Conservation (phyloP, 30 jellyfish, hydroid and myxozoan genomes). For the Rhopilema esculentum region DNA sequence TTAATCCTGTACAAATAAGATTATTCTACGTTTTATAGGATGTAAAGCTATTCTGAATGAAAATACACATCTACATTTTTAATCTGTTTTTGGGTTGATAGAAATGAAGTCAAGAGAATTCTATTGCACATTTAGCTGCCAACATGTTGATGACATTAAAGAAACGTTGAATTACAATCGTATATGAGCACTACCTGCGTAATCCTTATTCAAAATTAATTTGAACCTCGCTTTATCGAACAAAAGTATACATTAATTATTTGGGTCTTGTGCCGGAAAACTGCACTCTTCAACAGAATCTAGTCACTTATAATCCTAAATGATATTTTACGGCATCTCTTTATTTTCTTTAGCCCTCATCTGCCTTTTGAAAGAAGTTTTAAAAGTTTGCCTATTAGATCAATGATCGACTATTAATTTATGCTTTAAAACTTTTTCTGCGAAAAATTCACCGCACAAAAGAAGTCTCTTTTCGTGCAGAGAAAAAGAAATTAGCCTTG, state of each 20-base stretch:
- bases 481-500: not conserved
- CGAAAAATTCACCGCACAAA: not conserved
- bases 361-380: not conserved
- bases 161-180: conserved; percentile 40
- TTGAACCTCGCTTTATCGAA: conserved; percentile 11
- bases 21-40: conserved; percentile 52
- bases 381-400: not conserved
- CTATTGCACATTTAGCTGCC: conserved; percentile 79
- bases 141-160: conserved; percentile 28
- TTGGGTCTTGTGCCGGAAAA: not conserved
- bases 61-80: conserved; percentile 37
- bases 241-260: conserved; percentile 27
- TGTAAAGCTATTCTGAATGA: conserved; percentile 54
- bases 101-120: conserved; percentile 40
- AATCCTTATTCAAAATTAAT: conserved; percentile 33
- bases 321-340: not conserved
- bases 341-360: not conserved
- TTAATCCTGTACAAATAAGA: conserved; percentile 73
- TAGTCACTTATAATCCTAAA: not conserved
- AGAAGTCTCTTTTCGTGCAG: not conserved
- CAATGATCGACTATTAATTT: not conserved
- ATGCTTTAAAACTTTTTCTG: not conserved
- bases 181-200: conserved; percentile 4
- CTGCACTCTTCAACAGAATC: not conserved
- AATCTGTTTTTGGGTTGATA: conserved; percentile 54